Conservation (phyloP, 2,797 vertebrate species). For the Acrocephalus scirpaceus region DNA sequence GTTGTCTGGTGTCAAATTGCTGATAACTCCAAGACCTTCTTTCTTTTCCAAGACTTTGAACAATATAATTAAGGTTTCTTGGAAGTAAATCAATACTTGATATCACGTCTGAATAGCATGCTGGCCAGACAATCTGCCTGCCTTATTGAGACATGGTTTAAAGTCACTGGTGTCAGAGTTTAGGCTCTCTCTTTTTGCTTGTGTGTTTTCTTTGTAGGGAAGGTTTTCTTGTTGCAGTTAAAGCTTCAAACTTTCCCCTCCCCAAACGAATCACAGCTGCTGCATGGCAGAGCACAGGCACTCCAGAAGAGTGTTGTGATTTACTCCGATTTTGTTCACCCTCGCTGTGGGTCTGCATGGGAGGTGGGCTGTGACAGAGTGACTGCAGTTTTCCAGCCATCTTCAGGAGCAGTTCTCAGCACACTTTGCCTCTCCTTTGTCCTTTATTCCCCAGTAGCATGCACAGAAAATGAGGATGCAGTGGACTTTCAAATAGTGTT, state of each 20-base stretch:
- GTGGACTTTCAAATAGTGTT: background rate
- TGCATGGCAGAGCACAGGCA: background rate
- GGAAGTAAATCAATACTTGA: constrained; percentile 52
- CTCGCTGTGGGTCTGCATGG: background rate
- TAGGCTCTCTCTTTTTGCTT: background rate
- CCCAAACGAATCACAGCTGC: background rate
- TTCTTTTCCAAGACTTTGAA: constrained; percentile 35
- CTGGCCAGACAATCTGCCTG: background rate
- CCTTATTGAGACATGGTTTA: background rate
- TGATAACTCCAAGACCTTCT: background rate
- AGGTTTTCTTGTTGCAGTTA: background rate
- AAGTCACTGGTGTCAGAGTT: constrained; percentile 6
- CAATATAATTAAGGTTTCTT: constrained; percentile 40
- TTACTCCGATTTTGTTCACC: background rate
- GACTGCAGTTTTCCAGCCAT: background rate
- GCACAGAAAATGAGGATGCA: background rate
- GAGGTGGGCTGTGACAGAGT: background rate
- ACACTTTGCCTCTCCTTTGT: background rate
- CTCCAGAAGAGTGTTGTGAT: background rate
- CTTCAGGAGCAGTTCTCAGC: background rate
- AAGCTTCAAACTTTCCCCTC: background rate
- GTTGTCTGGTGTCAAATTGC: background rate
- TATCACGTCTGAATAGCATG: background rate
- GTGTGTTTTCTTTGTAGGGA: background rate
- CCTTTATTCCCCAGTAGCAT: background rate